A percentile compares a stretch with the other conserved stretches of the same genome.
phyloP scores from a whole-genome alignment of 2,888 invertebrate genomes.

The Brenthis daphne region DNA sequence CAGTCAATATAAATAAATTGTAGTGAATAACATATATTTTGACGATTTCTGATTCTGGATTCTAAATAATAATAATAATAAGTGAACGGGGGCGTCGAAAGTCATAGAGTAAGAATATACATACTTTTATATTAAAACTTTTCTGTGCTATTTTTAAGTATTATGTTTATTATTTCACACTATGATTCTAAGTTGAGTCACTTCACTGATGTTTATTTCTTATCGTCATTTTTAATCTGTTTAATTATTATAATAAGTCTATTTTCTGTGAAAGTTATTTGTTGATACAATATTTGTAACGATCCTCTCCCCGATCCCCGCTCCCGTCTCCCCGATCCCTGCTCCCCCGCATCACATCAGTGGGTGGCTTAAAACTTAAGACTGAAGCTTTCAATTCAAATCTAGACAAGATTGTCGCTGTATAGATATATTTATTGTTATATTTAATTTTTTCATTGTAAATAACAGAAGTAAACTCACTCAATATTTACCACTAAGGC shows the following conservation, averaged over 20 bases:
- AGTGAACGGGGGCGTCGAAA: neutral
- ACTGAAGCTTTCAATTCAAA: slow-evolving; percentile 35
- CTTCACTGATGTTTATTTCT: slow-evolving; percentile 27
- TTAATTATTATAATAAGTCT: neutral
- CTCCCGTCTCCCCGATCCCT: no score
- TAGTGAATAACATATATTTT: slow-evolving; percentile 2
- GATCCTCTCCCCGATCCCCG: no score
- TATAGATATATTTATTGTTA: slow-evolving; percentile 41
- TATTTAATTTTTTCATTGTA: slow-evolving; percentile 36
- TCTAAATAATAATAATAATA: neutral
- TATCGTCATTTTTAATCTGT: neutral
- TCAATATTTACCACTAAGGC: slow-evolving; percentile 28
- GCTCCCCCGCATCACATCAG: slow-evolving; percentile 5
- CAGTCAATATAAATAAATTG: no score
- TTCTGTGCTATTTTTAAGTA: slow-evolving; percentile 21
- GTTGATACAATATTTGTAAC: neutral
- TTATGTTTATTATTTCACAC: slow-evolving; percentile 16
- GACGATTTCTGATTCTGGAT: slow-evolving; percentile 12
- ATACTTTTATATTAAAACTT: neutral
- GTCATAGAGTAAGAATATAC: slow-evolving; percentile 20
- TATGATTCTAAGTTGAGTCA: slow-evolving; percentile 24
- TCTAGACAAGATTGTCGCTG: slow-evolving; percentile 32
- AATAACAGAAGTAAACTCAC: slow-evolving; percentile 18
- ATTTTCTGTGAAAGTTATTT: neutral
- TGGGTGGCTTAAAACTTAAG: slow-evolving; percentile 32